Base-by-base conservation (phyloP, 2,113 vertebrate species). In the Engystomops pustulosus region DNA sequence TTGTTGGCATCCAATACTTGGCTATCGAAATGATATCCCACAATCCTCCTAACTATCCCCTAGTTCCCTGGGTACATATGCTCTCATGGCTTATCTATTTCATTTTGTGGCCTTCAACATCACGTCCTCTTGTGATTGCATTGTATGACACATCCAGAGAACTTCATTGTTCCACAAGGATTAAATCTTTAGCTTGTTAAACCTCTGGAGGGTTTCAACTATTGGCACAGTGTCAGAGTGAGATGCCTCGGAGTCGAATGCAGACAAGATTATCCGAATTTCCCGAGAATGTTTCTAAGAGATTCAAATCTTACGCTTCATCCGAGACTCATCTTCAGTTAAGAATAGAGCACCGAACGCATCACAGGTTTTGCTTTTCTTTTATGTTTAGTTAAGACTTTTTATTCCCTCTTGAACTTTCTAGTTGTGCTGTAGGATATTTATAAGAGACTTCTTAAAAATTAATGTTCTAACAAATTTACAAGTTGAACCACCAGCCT, bases 151-250 rank as follows among this genome's bases (percentile, higher is more conserved):
- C 36, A 67, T 67, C 30, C 20, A 36, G 30, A 67, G 60, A 67
- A 36, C 32, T 34, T 65, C 4, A 65, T 32, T 67, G 62, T 67
- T 67, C 30, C 36, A 20, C 62, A 1, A 67, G 30, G 32, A 67
- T 67, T 34, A 67, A 67, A 36, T 67, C 15, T 67, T 67, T 20
- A 36, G 62, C 25, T 65, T 18, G 27, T 36, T 67, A 67, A 67
- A 36, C 32, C 62, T 67, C 62, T 20, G 15, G 32, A 18, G 62
- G 8, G 62, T 20, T 67, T 6, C 11, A 17, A 11, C 36, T 20
- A 36, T 9, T 67, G 30, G 62, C 30, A 36, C 15, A 36, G 11
- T 10, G 32, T 67, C 30, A 67, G 62, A 67, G 32, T 1, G 30
- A 34, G 62, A 67, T 67, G 62, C 17, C 62, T 36, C 32, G 20